phyloP scores from a whole-genome alignment of 35 echinoderm and acorn worm species.

The Stichopus chloronotus region DNA sequence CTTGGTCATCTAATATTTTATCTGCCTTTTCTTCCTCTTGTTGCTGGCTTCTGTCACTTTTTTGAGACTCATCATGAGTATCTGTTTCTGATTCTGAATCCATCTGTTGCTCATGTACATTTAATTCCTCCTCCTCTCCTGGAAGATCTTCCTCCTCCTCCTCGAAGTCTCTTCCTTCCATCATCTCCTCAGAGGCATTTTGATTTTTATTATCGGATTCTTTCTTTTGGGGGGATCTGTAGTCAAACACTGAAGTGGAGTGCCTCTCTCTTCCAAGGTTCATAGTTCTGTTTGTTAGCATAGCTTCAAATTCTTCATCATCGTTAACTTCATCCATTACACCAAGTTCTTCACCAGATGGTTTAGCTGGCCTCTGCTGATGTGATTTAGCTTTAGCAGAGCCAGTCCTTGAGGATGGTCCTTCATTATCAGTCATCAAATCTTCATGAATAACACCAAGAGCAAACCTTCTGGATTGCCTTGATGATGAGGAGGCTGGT shows the following conservation, averaged over 20 bases:
- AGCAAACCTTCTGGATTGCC: constrained; percentile 24
- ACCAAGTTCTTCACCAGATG: constrained; percentile 51
- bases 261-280: constrained; percentile 68
- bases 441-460: constrained; percentile 45
- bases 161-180: background rate
- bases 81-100: background rate
- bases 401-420: constrained; percentile 40
- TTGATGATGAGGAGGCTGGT: constrained; percentile 8
- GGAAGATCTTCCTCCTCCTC: background rate
- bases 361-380: constrained; percentile 49
- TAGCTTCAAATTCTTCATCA: constrained; percentile 69
- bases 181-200: constrained; percentile 60
- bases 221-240: constrained; percentile 42
- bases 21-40: background rate
- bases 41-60: background rate
- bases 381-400: constrained; percentile 30
- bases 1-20: background rate
- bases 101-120: background rate
- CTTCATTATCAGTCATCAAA: background rate
- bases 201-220: constrained; percentile 68
- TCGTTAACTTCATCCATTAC: constrained; percentile 38
- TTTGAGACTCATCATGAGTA: background rate
- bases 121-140: background rate
- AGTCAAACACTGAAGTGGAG: constrained; percentile 74
- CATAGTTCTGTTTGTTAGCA: constrained; percentile 71